Base-by-base conservation (phyloP, 2,888 invertebrate genomes). In the Dasysyrphus tricinctus region DNA sequence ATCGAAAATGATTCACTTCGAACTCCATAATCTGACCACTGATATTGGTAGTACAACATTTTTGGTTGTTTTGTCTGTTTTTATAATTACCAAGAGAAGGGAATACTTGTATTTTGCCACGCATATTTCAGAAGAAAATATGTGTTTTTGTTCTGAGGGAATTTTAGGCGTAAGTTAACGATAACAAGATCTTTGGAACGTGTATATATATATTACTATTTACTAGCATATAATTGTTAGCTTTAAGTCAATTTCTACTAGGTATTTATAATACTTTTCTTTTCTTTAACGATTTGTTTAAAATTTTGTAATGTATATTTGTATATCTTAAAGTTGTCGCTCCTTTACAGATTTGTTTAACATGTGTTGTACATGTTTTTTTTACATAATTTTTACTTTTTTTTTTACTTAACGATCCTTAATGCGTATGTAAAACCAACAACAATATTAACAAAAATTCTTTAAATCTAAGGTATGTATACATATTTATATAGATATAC, bases 391-490 rank as follows among this genome's bases (percentile, higher is more conserved):
- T 7, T 34, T 49, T 32, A 32, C 5, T 54, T 14, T 11, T 34
- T 7, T 34, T 49, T 57, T 79, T 65, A 61, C 57, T 73, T 78
- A 63, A 63, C 63, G 42, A 29, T 63, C 14, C 16, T 65, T 72
- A 70, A 63, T 67, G 56, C 59, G 32, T 69, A 80, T 69, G 67
- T 77, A 77, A 80, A 85, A 77, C 77, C 72, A 85, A 85, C 81
- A 77, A 85, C 80, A 85, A 72, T 85, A 63, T 77, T 74, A 81
- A 81, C 76, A 85, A 84, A 81, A 85, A 73, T 73, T 56, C 39
- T 81, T 47, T 69, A 85, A 80, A 56, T 77, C 54, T 73, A 80
- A 29, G 44, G 42, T 39, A 67, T 74, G 5, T 78, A 59, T 70
- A 57, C 9, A 51, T 54, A 51, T 54, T 63, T 32, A 44, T 75